Evolutionary conservation across 2,888 invertebrate genomes (phyloP), one percentile per base, ranked within the genome.

Genomic region (Chrysolina americana): DNA sequence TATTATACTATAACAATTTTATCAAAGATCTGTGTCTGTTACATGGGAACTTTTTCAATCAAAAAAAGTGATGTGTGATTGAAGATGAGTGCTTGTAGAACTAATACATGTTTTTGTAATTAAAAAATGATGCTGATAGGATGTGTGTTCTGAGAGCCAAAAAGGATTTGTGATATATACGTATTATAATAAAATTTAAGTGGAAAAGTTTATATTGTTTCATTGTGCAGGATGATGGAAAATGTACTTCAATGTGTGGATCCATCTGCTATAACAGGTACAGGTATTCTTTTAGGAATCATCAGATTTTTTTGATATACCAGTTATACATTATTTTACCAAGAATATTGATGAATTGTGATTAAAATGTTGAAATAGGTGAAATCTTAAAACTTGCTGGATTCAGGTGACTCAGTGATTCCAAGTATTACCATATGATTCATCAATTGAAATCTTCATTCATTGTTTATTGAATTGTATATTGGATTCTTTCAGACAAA

Each of bases 91-190:
- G 82, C 76, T 78, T 81, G 81, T 77, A 80, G 73, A 80, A 87
- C 83, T 85, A 85, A 85, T 86, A 85, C 80, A 85, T 86, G 86
- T 86, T 87, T 85, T 86, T 85, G 83, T 85, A 86, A 87, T 83
- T 86, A 81, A 86, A 83, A 84, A 84, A 86, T 87, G 85, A 86
- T 86, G 85, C 84, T 81, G 90, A 90, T 91, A 90, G 91, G 88
- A 91, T 91, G 91, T 91, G 91, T 91, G 92, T 91, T 91, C 86
- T 87, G 91, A 91, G 91, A 91, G 91, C 92, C 92, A 92, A 92
- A 92, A 92, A 92, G 91, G 92, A 92, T 92, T 92, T 92, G 92
- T 92, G 92, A 92, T 92, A 92, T 89, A 92, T 91, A 91, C 91
- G 91, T 92, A 92, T 92, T 92, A 87, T 87, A 88, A 92, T 87